Evolutionary conservation across 2,113 vertebrate genomes (phyloP).

Genomic region (Morone chrysops): DNA sequence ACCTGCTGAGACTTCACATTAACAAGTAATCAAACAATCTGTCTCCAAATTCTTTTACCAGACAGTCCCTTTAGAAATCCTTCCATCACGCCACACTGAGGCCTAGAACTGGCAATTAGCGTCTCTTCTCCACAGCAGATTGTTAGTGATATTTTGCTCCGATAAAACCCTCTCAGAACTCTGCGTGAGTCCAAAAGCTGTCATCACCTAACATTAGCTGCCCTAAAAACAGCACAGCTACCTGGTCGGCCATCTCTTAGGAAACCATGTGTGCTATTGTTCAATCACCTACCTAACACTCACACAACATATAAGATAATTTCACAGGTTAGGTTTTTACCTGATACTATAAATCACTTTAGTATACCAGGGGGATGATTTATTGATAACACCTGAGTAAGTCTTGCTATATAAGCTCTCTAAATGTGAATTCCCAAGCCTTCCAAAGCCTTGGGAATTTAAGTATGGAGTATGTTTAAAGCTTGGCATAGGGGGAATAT

Average conservation of each 20-base stretch:
- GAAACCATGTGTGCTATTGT: not conserved
- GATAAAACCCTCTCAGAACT: slow-evolving; percentile 47
- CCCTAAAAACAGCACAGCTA: slow-evolving; percentile 16
- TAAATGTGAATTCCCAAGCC: not conserved
- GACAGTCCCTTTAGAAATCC: slow-evolving; percentile 30
- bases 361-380: not conserved
- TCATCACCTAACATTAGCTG: slow-evolving; percentile 37
- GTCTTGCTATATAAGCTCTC: not conserved
- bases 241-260: slow-evolving; percentile 9
- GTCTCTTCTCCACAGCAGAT: slow-evolving; percentile 31
- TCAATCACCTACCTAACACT: not conserved
- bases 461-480: not conserved
- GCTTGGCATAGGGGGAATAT: not conserved
- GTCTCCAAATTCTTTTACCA: slow-evolving; percentile 25
- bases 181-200: slow-evolving; percentile 49
- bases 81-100: slow-evolving; percentile 7
- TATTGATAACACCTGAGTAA: slow-evolving; percentile 2
- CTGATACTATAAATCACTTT: slow-evolving; percentile 19
- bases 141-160: slow-evolving; percentile 47
- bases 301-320: slow-evolving; percentile 1
- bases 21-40: slow-evolving; percentile 30
- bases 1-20: slow-evolving; percentile 23
- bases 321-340: slow-evolving; percentile 6
- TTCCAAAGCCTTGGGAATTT: not conserved
- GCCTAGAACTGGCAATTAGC: slow-evolving; percentile 36